Conservation (phyloP, 2,888 invertebrate species). For the Ochropacha duplaris region DNA sequence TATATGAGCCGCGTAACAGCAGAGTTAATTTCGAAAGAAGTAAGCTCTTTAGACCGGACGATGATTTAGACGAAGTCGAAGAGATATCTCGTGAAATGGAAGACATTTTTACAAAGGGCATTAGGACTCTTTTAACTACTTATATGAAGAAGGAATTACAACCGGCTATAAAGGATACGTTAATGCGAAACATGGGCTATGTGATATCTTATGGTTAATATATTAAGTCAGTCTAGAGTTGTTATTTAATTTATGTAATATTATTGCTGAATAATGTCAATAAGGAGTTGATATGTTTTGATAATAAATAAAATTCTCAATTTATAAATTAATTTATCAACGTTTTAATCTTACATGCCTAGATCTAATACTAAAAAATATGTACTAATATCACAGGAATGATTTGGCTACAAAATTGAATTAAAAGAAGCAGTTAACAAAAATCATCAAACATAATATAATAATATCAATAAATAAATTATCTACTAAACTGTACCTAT, state of each 20-base stretch:
- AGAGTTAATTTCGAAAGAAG: conserved; percentile 74
- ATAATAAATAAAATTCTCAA: conserved; percentile 10
- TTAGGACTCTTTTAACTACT: conserved; percentile 89
- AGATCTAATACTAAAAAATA: conserved; percentile 10
- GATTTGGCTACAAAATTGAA: conserved; percentile 12
- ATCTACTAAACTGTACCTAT: background rate
- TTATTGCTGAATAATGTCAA: background rate
- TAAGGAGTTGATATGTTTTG: background rate
- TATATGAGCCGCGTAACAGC: conserved; percentile 61
- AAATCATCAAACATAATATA: conserved; percentile 4
- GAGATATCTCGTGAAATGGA: conserved; percentile 92
- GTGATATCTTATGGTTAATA: conserved; percentile 91
- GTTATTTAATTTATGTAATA: conserved; percentile 11
- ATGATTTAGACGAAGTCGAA: conserved; percentile 83
- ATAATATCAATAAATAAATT: background rate
- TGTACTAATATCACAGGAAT: conserved; percentile 39
- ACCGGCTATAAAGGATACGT: conserved; percentile 92
- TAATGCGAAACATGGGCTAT: conserved; percentile 94
- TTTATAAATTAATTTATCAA: conserved; percentile 4
- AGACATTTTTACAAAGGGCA: conserved; percentile 92
- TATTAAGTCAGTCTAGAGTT: conserved; percentile 18
- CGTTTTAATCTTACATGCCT: conserved; percentile 21
- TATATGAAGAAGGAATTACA: conserved; percentile 93
- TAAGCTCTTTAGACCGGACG: conserved; percentile 76
- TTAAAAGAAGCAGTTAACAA: background rate